Evolutionary conservation across 2,113 vertebrate genomes (phyloP).

Genomic region (Pterocles gutturalis): DNA sequence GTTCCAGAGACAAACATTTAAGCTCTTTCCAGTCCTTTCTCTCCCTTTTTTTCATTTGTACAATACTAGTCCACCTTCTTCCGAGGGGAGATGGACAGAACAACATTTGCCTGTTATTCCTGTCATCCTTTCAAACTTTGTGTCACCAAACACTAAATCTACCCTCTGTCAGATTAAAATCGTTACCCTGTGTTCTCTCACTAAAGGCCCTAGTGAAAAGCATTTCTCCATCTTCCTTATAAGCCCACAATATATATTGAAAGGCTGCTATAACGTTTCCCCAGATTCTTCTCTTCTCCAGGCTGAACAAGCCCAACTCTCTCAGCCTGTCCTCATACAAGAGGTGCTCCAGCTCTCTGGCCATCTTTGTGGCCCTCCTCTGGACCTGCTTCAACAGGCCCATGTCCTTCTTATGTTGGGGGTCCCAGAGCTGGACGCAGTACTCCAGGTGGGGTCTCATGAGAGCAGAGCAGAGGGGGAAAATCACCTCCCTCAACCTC

Average conservation of each 20-base stretch:
- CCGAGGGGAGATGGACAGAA: background rate
- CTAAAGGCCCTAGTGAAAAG: background rate
- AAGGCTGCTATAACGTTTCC: background rate
- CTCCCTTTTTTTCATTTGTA: background rate
- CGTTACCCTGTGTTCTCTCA: background rate
- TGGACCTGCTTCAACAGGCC: background rate
- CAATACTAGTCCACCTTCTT: background rate
- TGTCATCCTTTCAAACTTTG: background rate
- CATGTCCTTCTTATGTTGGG: background rate
- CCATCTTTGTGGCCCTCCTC: background rate
- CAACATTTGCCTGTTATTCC: background rate
- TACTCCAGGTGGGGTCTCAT: background rate
- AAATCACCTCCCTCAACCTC: background rate
- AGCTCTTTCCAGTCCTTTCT: background rate
- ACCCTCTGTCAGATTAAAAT: background rate
- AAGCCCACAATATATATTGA: rapidly evolving
- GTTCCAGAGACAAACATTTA: background rate
- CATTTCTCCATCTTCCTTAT: background rate
- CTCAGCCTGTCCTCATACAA: background rate
- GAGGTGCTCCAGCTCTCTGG: background rate
- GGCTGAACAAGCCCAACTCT: background rate
- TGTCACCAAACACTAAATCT: background rate
- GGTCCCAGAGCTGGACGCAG: background rate
- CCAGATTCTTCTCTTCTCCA: background rate
- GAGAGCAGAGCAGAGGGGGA: background rate